Percentiles rank a stretch among this genome's conserved stretches.
Conservation (phyloP, 2,797 vertebrate species). For the Phoxinus dragarum region DNA sequence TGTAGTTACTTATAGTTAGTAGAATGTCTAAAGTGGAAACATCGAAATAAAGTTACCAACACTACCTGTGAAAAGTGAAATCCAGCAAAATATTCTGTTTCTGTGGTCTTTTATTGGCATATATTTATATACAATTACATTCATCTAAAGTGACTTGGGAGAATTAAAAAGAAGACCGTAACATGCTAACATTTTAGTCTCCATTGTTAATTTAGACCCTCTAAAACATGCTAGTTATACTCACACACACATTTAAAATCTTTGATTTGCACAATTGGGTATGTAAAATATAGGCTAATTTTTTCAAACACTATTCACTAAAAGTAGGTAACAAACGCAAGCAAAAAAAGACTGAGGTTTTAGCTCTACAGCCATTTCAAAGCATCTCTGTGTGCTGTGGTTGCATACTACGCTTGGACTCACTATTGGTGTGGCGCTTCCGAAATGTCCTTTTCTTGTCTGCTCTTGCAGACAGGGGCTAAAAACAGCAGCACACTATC, state of each 20-base stretch:
- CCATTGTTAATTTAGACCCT: neutral
- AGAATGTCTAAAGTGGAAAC: too few relatives aligned
- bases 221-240: neutral
- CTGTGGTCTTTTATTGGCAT: neutral
- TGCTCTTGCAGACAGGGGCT: constrained; percentile 43
- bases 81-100: neutral
- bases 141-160: too few relatives aligned
- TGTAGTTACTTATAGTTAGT: too few relatives aligned
- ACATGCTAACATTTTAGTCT: too few relatives aligned
- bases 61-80: too few relatives aligned
- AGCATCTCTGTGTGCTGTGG: neutral
- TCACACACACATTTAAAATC: neutral
- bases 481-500: constrained; percentile 45
- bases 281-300: neutral
- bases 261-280: neutral
- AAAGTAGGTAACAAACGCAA: neutral
- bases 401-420: neutral
- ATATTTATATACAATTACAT: neutral
- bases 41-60: too few relatives aligned
- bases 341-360: neutral
- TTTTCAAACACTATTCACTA: neutral
- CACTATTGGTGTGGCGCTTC: constrained; percentile 1
- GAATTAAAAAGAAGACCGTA: neutral
- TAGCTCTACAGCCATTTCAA: neutral
- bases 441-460: constrained; percentile 26